phyloP scores from a whole-genome alignment of 2,888 invertebrate species.

The Folsomia candida region DNA sequence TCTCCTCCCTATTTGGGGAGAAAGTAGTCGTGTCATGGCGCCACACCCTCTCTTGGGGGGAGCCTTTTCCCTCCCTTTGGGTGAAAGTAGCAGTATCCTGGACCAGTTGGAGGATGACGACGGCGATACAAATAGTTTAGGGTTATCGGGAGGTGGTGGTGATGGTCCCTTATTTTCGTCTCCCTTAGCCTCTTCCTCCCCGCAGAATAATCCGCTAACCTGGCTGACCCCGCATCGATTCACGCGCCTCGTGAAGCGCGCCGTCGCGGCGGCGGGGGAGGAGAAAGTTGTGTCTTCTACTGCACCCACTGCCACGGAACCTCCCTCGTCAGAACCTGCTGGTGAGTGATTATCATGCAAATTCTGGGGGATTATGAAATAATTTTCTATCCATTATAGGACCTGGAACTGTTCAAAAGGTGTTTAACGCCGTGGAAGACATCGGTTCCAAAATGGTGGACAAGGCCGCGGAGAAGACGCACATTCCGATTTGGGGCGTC shows the following conservation, averaged over 20 bases:
- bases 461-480: slow-evolving; percentile 46
- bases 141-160: too few species aligned
- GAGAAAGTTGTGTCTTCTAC: too few species aligned
- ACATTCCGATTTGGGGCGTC: slow-evolving; percentile 48
- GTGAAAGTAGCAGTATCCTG: too few species aligned
- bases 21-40: too few species aligned
- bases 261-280: slow-evolving; percentile 14
- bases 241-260: background rate
- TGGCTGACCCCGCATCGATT: slow-evolving; percentile 8
- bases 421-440: slow-evolving; percentile 35
- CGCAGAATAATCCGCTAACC: too few species aligned
- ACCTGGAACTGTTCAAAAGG: slow-evolving; percentile 36
- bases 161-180: too few species aligned
- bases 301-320: slow-evolving; percentile 8
- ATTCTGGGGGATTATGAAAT: slow-evolving; percentile 33
- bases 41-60: too few species aligned
- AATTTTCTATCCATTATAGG: slow-evolving; percentile 38
- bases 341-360: too few species aligned
- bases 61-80: too few species aligned
- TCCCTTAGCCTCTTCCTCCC: background rate
- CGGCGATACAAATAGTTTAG: background rate
- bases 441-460: slow-evolving; percentile 39
- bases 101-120: background rate
- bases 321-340: slow-evolving; percentile 10
- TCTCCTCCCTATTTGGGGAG: too few species aligned